These are phyloP conservation scores for Microctonus hyperodae DNA, from an alignment of 2,888 invertebrate species.

Conservation along the genomic window DNA sequence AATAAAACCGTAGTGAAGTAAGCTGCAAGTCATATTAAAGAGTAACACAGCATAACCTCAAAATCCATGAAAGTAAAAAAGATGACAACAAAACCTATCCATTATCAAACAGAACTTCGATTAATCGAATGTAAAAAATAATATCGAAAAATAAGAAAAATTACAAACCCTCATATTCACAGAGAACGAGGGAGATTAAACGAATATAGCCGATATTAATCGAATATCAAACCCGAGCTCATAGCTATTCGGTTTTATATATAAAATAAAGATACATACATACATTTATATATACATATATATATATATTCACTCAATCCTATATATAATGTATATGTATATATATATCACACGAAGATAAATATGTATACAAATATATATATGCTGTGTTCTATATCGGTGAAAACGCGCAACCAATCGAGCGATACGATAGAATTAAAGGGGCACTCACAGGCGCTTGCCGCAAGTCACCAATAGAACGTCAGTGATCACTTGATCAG, in stretches of 20 bases:
- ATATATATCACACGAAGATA: background rate
- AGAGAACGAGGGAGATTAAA: background rate
- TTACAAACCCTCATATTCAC: background rate
- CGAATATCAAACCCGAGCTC: slow-evolving; percentile 8
- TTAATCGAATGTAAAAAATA: too few species aligned
- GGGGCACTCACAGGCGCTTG: slow-evolving; percentile 25
- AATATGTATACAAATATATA: too few species aligned
- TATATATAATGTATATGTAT: too few species aligned
- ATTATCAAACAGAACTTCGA: too few species aligned
- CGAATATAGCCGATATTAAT: slow-evolving; percentile 7
- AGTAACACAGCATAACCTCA: too few species aligned
- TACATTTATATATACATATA: slow-evolving; percentile 1
- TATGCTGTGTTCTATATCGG: background rate
- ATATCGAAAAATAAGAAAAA: background rate
- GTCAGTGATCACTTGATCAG: slow-evolving; percentile 16
- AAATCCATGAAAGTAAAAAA: too few species aligned
- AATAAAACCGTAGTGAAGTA: too few species aligned
- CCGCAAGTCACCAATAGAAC: slow-evolving; percentile 8
- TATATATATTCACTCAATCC: too few species aligned
- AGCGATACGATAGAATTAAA: slow-evolving; percentile 24
- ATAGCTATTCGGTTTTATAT: slow-evolving; percentile 3
- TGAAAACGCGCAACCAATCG: slow-evolving; percentile 20
- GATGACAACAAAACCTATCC: too few species aligned
- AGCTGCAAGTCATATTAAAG: too few species aligned
- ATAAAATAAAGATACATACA: background rate